These are phyloP conservation scores for Orbicella faveolata DNA, from an alignment of 64 coral and sea anemone species.

Conservation along the genomic window DNA sequence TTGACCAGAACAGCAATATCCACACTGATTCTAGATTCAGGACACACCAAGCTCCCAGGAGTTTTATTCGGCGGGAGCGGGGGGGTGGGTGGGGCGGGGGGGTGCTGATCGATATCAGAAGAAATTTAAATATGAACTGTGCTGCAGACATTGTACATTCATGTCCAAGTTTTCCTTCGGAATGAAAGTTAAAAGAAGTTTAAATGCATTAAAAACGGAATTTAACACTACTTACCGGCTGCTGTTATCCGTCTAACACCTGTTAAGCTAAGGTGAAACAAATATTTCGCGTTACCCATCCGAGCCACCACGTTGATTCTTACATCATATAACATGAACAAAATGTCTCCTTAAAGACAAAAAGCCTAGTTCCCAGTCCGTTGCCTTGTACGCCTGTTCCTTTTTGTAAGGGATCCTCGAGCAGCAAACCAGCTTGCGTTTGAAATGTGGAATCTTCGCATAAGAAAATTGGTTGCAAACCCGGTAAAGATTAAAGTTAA, in stretches of 20 bases:
- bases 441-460: neutral
- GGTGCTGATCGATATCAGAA: too few species aligned
- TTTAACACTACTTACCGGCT: neutral
- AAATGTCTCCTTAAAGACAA: neutral
- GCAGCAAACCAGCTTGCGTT: neutral
- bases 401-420: neutral
- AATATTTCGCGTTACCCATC: neutral
- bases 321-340: neutral
- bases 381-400: neutral
- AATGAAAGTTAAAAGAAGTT: neutral
- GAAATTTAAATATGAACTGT: too few species aligned
- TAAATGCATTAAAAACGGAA: neutral
- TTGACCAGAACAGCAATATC: too few species aligned
- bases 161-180: neutral
- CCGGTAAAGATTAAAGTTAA: constrained; percentile 12
- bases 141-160: too few species aligned
- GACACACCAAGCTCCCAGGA: too few species aligned
- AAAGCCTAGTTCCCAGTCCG: neutral
- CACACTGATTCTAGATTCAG: too few species aligned
- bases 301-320: neutral
- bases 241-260: neutral
- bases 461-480: neutral
- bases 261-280: neutral
- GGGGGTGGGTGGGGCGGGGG: too few species aligned
- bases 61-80: too few species aligned